These are phyloP conservation scores for Lochmaea crataegi DNA, from an alignment of 2,888 invertebrate species.

Conservation along the genomic window DNA sequence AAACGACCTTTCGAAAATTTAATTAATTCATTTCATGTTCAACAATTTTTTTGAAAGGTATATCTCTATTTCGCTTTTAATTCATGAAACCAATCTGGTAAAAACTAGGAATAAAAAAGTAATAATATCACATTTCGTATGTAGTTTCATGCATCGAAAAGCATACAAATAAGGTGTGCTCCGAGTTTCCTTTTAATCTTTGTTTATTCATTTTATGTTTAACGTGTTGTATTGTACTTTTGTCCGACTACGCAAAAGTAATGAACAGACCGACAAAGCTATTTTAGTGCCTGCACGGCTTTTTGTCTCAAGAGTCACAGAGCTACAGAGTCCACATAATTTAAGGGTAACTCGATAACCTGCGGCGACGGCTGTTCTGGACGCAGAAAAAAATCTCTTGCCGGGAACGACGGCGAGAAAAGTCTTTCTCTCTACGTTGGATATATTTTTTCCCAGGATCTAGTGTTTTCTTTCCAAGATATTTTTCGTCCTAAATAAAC, in stretches of 20 bases:
- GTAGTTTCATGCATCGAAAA: neutral
- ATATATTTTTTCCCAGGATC: neutral
- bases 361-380: neutral
- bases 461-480: neutral
- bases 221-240: neutral
- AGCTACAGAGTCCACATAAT: neutral
- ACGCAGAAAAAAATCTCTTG: neutral
- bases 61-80: no score
- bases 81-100: no score
- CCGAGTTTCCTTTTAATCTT: neutral
- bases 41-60: no score
- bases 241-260: neutral
- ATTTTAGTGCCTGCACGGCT: neutral
- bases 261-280: slow-evolving; percentile 1
- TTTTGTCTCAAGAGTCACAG: neutral
- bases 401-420: neutral
- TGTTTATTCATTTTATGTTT: slow-evolving; percentile 4
- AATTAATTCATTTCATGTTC: no score
- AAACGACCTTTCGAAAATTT: no score
- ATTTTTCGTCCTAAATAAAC: neutral
- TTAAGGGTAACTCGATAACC: slow-evolving; percentile 2
- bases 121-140: neutral
- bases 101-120: neutral
- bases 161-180: neutral
- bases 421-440: neutral